Evolutionary conservation across 1,140 invertebrate species (phyloP).

Genomic region (Zaprionus davidi): DNA sequence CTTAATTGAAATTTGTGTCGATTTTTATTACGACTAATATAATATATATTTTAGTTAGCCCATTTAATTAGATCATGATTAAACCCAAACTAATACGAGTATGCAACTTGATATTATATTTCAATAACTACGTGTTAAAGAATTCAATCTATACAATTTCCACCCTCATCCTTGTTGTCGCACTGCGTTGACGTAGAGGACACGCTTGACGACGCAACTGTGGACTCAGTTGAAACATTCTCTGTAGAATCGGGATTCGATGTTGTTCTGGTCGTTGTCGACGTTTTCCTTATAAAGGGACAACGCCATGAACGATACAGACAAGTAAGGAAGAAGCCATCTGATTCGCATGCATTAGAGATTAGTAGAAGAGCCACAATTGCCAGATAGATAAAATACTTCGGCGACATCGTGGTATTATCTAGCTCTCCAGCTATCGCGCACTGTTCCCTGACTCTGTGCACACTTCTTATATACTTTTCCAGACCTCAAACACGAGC

Average conservation of each 20-base stretch:
- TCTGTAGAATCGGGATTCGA: background rate
- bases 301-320: background rate
- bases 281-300: background rate
- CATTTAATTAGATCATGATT: too few species aligned
- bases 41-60: background rate
- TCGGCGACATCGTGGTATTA: conserved; percentile 18
- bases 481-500: background rate
- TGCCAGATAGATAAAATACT: conserved; percentile 26
- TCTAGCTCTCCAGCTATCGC: background rate
- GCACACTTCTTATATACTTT: background rate
- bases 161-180: background rate
- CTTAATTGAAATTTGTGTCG: too few species aligned
- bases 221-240: background rate
- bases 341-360: background rate
- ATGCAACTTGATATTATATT: background rate
- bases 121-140: background rate
- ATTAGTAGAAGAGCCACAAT: conserved; percentile 8
- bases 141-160: background rate
- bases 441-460: background rate
- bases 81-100: too few species aligned
- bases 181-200: background rate
- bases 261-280: background rate
- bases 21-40: background rate
- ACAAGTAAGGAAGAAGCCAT: background rate
- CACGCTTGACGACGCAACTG: background rate